Evolutionary conservation across 2,888 invertebrate species (phyloP), one percentile per base, ranked within the genome.

Genomic region (Balanococcus diminutus): DNA sequence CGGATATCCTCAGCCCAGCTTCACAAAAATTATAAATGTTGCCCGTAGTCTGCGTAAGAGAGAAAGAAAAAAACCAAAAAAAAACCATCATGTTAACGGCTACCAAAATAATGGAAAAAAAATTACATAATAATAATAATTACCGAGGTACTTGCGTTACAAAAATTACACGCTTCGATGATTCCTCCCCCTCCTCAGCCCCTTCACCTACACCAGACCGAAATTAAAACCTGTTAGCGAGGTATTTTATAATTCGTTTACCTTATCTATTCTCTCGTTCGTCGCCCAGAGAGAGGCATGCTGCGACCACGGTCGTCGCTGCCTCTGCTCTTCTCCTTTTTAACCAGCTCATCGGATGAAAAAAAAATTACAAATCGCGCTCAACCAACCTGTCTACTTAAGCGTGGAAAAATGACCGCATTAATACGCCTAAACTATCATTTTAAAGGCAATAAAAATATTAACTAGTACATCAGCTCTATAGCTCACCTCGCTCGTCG

Each of bases 11-110:
- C 88, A 97, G 91, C 67, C 96, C 96, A 86, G 96, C 96, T 89
- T 96, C 95, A 91, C 97, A 97, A 91, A 97, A 97, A 90, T 96
- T 96, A 87, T 95, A 93, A 89, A 97, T 96, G 90, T 97, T 97
- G 42, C 96, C 97, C 85, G 96, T 94, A 36, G 95, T 94, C 92
- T 93, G 90, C 88, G 87, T 87, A 86, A 87, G 88, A 87, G 39
- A 46, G 75, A 79, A 42, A 81, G 67, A 46, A 56, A 56, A 56
- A 22, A 56, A 56, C n/a, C n/a, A 46, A 46, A 0, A 46, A 16
- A 46, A 46, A 56, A 56, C 56, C 56, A 56, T 56, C 84, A 86
- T 42, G 31, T 19, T 31, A 56, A 25, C 72, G 19, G 36, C 32
- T 81, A 36, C 22, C 22, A 36, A 4, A 46, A 28, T 16, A 83